phyloP scores from a whole-genome alignment of 2,113 vertebrate species.

The Dasyurus viverrinus region DNA sequence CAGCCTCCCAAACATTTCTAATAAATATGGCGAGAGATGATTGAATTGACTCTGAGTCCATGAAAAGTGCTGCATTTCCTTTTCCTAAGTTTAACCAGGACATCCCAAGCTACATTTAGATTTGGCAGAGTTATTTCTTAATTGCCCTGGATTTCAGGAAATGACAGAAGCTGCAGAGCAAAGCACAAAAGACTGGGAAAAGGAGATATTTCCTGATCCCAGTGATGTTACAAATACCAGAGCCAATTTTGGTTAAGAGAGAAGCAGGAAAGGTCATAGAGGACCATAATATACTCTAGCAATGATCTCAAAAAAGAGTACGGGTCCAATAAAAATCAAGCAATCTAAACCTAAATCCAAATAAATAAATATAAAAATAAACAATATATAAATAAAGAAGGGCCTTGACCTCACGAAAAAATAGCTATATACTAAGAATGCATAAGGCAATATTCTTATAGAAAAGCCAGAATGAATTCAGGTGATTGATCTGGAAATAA shows the following conservation, averaged over 20 bases:
- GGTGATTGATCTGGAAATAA: not conserved
- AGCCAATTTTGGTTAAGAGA: not conserved
- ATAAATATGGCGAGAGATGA: not conserved
- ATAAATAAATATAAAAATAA: no score
- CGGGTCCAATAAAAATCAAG: not conserved
- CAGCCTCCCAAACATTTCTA: not conserved
- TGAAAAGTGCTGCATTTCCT: conserved; percentile 51
- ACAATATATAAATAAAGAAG: no score
- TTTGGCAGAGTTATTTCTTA: conserved; percentile 48
- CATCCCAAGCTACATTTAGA: conserved; percentile 64
- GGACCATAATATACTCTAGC: not conserved
- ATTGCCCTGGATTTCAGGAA: conserved; percentile 35
- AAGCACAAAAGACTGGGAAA: conserved; percentile 13
- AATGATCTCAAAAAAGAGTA: not conserved
- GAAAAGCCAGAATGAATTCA: not conserved
- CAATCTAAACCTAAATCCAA: not conserved
- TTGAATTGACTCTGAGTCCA: conserved; percentile 11
- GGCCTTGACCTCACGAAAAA: not conserved
- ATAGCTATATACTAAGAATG: not conserved
- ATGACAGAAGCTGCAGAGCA: conserved; percentile 31
- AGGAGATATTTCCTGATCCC: not conserved
- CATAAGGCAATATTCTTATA: not conserved
- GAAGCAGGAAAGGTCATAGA: not conserved
- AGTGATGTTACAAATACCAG: not conserved
- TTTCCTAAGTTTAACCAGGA: conserved; percentile 52